Base-by-base conservation (phyloP, 1,140 invertebrate species). In the Drosophila seguyi region DNA sequence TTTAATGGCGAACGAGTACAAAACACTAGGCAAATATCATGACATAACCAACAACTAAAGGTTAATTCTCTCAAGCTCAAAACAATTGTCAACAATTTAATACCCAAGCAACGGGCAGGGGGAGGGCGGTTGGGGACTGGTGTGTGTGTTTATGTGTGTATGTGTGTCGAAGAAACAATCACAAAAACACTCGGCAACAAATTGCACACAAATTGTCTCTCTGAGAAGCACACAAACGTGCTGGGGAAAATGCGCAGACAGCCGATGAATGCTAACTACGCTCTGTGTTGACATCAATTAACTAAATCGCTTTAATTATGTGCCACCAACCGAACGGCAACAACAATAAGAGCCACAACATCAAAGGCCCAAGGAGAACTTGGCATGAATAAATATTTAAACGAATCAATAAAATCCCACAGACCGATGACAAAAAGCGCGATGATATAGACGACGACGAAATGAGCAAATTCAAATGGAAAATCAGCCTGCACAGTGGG, bases 81-180 rank as follows among this genome's bases (percentile, higher is more conserved):
- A 90, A 87, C 84, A 87, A 87, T 87, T 87, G 85, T 78, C 76
- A 90, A 87, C 85, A 90, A 90, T 90, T 87, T 84, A 87, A 82
- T 85, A 78, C 72, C 41, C 75, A 61, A 48, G 44, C 41, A 57
- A 13, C 34, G 27, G 55, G 20, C 8, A 13, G 41, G 39, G 42
- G 11, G 4, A 8, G 14, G n/a, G 5, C n/a, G 16, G 14, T 3
- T 8, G 14, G 7, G 11, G 10, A 11, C 20, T 0, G 18, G 11
- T 6, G 36, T 10, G 10, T n/a, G 20, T 20, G 18, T 14, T n/a
- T n/a, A 0, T 29, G 13, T 34, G 20, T 14, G 7, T 34, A 4
- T 29, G 29, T 18, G n/a, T 41, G n/a, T 36, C 11, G 68, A 47
- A 48, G 44, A 79, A 60, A 58, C 61, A 58, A 67, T 57, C 60